Percentiles rank a stretch among this genome's conserved stretches.
Evolutionary conservation across 2,113 vertebrate genomes (phyloP).

Genomic region (Himantopus leucocephalus): DNA sequence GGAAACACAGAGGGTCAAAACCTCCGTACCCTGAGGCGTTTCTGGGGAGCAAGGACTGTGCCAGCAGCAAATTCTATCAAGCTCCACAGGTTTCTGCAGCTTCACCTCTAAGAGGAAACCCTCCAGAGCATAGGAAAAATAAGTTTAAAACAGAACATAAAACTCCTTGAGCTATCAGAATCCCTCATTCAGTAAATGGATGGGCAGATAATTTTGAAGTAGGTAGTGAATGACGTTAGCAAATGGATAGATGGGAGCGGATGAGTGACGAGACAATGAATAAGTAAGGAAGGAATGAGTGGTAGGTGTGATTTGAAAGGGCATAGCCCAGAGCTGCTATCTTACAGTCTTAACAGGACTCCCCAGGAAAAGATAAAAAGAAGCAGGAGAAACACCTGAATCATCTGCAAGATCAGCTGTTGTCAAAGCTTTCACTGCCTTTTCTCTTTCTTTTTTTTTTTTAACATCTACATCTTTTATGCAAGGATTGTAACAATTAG

Average conservation of each 20-base stretch:
- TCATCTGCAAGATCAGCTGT: background rate
- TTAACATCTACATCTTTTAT: background rate
- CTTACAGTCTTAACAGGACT: background rate
- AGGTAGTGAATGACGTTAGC: background rate
- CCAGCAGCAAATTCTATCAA: background rate
- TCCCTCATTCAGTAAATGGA: background rate
- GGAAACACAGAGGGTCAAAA: background rate
- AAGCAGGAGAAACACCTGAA: background rate
- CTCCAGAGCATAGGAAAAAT: background rate
- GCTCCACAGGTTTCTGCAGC: background rate
- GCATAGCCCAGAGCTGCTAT: background rate
- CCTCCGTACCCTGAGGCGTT: background rate
- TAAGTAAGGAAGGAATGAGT: conserved; percentile 17
- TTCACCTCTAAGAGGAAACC: background rate
- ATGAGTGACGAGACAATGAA: conserved; percentile 16
- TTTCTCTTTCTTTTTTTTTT: background rate
- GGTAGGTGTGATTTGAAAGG: conserved; percentile 29
- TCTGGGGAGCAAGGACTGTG: background rate
- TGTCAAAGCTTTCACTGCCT: background rate
- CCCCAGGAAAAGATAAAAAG: background rate
- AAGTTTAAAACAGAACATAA: background rate
- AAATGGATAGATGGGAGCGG: background rate
- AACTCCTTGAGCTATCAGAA: background rate
- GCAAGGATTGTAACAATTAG: background rate
- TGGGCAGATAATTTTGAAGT: background rate